Conservation (phyloP, 2,888 invertebrate genomes). For the Ornithoptera alexandrae region DNA sequence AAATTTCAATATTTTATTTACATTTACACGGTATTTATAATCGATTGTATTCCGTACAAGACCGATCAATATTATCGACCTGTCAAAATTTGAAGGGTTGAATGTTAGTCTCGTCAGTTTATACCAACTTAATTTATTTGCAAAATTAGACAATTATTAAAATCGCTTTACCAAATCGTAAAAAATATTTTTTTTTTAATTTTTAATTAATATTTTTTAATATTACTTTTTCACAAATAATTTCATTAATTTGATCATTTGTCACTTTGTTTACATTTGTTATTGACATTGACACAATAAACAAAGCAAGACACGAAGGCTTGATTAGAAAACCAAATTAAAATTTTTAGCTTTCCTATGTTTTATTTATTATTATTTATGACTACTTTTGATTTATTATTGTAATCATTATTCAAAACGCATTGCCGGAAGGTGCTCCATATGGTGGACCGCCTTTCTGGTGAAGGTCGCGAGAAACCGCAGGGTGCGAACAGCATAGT, state of each 20-base stretch:
- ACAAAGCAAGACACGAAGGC: background rate
- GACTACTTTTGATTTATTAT: no score
- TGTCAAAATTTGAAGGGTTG: conserved; percentile 16
- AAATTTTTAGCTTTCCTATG: background rate
- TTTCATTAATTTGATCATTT: background rate
- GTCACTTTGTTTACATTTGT: background rate
- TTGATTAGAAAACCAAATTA: background rate
- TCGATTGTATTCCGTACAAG: background rate
- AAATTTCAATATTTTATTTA: background rate
- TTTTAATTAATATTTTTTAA: background rate
- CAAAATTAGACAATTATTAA: background rate
- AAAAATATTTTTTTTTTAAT: background rate
- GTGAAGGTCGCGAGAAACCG: no score
- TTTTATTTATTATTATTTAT: background rate
- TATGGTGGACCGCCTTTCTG: no score
- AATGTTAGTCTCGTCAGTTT: conserved; percentile 5
- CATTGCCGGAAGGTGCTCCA: no score
- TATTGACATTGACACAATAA: background rate
- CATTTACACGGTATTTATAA: background rate
- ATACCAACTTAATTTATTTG: background rate
- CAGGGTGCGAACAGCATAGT: no score
- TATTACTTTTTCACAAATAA: background rate
- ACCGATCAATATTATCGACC: background rate
- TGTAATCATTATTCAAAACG: no score
- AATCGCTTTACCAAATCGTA: background rate